A percentile compares a stretch with the other conserved stretches of the same genome.
These are phyloP conservation scores for Rana temporaria DNA, from an alignment of 2,113 vertebrate species.

Conservation along the genomic window DNA sequence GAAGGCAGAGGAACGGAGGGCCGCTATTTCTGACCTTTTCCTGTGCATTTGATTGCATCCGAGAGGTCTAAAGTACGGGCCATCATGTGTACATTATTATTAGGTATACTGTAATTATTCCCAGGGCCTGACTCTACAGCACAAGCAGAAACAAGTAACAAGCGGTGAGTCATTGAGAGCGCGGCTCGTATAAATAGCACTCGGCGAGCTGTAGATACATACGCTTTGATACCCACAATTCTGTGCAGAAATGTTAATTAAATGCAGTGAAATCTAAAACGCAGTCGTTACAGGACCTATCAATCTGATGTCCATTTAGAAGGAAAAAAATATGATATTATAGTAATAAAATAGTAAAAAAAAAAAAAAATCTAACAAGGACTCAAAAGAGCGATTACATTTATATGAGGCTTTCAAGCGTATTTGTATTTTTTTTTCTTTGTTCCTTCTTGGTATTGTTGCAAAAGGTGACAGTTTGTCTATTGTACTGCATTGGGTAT, in stretches of 20 bases:
- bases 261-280: not conserved
- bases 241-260: conserved; percentile 18
- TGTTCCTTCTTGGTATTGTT: too few relatives aligned
- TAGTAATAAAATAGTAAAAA: too few relatives aligned
- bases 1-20: not conserved
- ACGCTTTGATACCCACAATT: not conserved
- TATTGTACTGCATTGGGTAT: too few relatives aligned
- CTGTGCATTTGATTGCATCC: not conserved
- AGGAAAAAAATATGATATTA: too few relatives aligned
- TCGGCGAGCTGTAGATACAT: not conserved
- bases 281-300: not conserved
- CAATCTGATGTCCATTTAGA: not conserved
- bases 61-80: conserved; percentile 16
- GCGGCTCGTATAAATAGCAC: conserved; percentile 17
- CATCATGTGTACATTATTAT: not conserved
- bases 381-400: too few relatives aligned
- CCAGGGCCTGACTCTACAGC: not conserved
- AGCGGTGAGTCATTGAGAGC: not conserved
- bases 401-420: too few relatives aligned
- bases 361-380: too few relatives aligned
- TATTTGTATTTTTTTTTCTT: too few relatives aligned
- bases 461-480: too few relatives aligned
- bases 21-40: conserved; percentile 55
- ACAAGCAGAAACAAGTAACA: conserved; percentile 17
- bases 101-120: not conserved